These are phyloP conservation scores for Crotalus viridis DNA, from an alignment of 2,113 vertebrate species.

Conservation along the genomic window DNA sequence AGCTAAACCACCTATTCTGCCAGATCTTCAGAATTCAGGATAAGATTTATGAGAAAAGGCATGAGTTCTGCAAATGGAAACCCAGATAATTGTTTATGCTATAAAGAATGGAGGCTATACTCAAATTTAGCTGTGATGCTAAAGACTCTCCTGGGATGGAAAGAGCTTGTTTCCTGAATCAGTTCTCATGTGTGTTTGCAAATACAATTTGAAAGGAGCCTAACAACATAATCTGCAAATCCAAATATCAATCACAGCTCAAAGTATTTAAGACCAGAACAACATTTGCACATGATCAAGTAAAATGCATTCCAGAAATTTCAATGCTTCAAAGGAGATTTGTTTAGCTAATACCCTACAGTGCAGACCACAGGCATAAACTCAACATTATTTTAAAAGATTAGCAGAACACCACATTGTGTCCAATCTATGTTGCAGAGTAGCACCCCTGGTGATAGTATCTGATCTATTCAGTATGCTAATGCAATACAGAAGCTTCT, in stretches of 20 bases:
- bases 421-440: accelerated
- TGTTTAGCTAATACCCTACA: conserved; percentile 19
- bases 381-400: conserved; percentile 27
- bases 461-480: conserved; percentile 25
- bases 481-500: background rate
- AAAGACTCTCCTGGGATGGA: background rate
- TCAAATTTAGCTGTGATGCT: accelerated
- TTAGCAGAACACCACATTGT: conserved; percentile 26
- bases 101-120: background rate
- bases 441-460: background rate
- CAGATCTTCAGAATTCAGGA: background rate
- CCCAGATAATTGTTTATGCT: background rate
- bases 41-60: background rate
- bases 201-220: conserved; percentile 9
- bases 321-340: conserved; percentile 31
- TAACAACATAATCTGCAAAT: conserved; percentile 22
- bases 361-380: conserved; percentile 32
- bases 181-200: background rate
- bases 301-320: background rate
- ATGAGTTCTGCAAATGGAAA: background rate
- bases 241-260: conserved; percentile 13
- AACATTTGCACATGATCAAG: background rate
- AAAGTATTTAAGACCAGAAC: background rate
- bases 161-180: background rate
- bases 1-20: background rate